Conservation (phyloP, 1,140 invertebrate genomes). For the Lepidurus arcticus region DNA sequence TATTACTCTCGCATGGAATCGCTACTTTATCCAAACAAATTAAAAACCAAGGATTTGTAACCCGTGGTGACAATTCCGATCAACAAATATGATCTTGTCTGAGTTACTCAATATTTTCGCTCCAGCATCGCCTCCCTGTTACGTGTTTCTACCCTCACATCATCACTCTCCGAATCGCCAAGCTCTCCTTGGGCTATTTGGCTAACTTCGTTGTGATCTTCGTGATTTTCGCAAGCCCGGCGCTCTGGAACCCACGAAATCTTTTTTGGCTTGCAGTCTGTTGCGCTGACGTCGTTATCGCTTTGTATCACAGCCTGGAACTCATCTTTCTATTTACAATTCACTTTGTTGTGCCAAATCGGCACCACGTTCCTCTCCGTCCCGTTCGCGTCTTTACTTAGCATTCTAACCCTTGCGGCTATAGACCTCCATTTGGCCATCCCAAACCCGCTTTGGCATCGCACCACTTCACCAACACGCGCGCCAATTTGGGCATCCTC, state of each 20-base stretch:
- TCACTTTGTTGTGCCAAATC: background rate
- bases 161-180: background rate
- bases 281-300: background rate
- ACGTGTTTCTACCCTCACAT: background rate
- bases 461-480: background rate
- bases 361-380: background rate
- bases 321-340: background rate
- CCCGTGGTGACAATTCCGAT: background rate
- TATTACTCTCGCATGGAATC: background rate
- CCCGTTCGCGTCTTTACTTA: background rate
- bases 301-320: background rate
- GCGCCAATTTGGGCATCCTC: background rate
- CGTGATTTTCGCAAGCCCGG: background rate
- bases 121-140: background rate
- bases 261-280: background rate
- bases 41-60: too few relatives aligned
- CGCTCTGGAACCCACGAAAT: background rate
- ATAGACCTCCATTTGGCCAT: background rate
- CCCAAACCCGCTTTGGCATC: background rate
- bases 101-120: background rate
- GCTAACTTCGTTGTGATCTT: background rate
- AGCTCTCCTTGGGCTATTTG: background rate
- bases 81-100: background rate
- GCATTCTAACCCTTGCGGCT: constrained; percentile 3
- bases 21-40: too few relatives aligned